Evolutionary conservation across 2,797 vertebrate species (phyloP), one percentile per base, ranked within the genome.

Genomic region (Cottoperca gobio): DNA sequence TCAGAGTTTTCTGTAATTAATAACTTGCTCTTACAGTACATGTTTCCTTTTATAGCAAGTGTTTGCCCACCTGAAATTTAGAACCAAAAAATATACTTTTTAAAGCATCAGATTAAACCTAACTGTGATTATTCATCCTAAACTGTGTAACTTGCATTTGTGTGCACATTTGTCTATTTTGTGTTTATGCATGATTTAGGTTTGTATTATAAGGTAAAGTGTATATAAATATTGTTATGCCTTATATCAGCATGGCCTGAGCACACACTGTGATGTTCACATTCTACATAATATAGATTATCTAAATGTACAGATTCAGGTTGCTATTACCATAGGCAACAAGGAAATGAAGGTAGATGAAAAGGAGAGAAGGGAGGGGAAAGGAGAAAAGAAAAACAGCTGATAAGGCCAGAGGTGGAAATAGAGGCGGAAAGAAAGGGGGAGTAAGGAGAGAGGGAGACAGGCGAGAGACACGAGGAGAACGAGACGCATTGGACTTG

Each of bases 401-500:
- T 62, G 45, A 71, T 60, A 63, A 50, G 54, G 48, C 57, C 54
- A 74, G 24, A 78, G 72, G 76, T 65, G 40, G 59, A 83, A 79
- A 84, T 23, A 23, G 23, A 74, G 45, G 60, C 26, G 67, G 62
- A 70, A 24, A 55, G 55, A 63, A 28, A 42, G 16, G 19, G 46
- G 26, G 14, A 59, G 52, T 13, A 23, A 28, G 21, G 23, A 61
- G 49, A 64, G 58, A 49, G 11, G 17, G 24, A 13, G 50, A 71
- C 0, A 24, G 14, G 42, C 67, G 45, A 53, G 66, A 55, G 12
- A 66, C 14, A 65, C 5, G 2, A 31, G 28, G 23, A 48, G 55
- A 65, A 49, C 2, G 40, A 70, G 49, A 65, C 0, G 19, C 26
- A 48, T 2, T 73, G 65, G 53, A 77, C 61, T 57, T 85, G 53